Base-by-base conservation (phyloP, 2,113 vertebrate species). In the Prionailurus bengalensis region DNA sequence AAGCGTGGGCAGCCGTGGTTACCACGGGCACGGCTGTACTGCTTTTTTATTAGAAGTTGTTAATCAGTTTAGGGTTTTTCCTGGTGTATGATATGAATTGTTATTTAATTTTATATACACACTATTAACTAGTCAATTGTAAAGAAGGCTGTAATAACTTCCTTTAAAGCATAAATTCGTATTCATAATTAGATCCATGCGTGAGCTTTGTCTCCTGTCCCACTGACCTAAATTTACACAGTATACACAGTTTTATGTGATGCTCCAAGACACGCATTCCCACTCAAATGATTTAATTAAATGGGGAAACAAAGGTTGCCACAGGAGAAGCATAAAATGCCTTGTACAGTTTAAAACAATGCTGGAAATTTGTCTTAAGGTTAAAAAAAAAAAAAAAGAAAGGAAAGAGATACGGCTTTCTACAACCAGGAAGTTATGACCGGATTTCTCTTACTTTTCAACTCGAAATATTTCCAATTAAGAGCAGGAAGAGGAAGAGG, bases 401-500 rank as follows among this genome's bases (percentile, higher is more conserved):
- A 45, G 7, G 53, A 48, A 12, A 84, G 42, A 61, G 80, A 45
- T 5, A 73, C 2, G 8, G 15, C 53, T 85, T 91, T 66, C 45
- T 3, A 51, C n/a, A 71, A 39, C 15, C 31, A 91, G 61, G 36
- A 91, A 94, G 76, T 63, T 17, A 45, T 58, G 45, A 91, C 36
- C 1, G 1, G 25, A 76, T 61, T 76, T 61, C 36, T 48, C 70
- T 36, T 84, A 71, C 51, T 39, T 84, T 88, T 92, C 53, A 94
- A 81, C 10, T 10, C 1, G 8, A 88, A 71, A 89, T 93, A 89
- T 89, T 96, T 93, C 86, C 78, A 36, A 94, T 19, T 85, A 92
- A 31, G 90, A 92, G 81, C 45, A 96, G 84, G 42, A 95, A 88
- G 85, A 96, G 84, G 36, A 95, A 88, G 85, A 25, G 25, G 73